Conservation (phyloP, 2,113 vertebrate genomes). For the Myanophis thanlyinensis region DNA sequence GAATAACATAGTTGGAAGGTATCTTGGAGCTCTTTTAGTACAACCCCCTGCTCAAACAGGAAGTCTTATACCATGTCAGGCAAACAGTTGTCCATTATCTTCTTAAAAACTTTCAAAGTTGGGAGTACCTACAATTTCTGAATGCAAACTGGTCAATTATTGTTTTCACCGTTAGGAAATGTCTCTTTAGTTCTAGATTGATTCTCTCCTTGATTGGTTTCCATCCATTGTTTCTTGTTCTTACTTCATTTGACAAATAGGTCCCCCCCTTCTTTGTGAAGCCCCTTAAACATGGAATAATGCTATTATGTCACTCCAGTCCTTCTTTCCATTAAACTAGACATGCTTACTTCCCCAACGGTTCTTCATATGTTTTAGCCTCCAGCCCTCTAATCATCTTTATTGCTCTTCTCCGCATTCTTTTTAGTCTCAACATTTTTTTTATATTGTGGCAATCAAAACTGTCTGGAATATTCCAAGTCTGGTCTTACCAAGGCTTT, state of each 20-base stretch:
- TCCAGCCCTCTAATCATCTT: background rate
- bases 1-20: background rate
- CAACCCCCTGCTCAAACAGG: too few relatives aligned
- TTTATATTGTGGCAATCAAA: too few relatives aligned
- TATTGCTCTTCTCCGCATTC: background rate
- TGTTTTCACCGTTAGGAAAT: too few relatives aligned
- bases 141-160: too few relatives aligned
- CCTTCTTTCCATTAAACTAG: background rate
- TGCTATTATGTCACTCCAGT: background rate
- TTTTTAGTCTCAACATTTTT: too few relatives aligned
- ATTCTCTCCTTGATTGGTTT: background rate
- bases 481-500: too few relatives aligned
- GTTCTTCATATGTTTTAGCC: background rate
- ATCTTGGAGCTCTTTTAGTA: too few relatives aligned
- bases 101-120: too few relatives aligned
- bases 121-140: too few relatives aligned
- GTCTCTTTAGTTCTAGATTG: background rate
- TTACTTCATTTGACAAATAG: background rate
- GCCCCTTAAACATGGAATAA: background rate
- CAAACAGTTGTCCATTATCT: too few relatives aligned
- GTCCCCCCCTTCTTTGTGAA: background rate
- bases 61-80: too few relatives aligned
- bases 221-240: background rate
- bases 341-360: background rate
- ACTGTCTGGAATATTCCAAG: too few relatives aligned